phyloP scores from a whole-genome alignment of 2,113 vertebrate species.

The Limanda limanda region DNA sequence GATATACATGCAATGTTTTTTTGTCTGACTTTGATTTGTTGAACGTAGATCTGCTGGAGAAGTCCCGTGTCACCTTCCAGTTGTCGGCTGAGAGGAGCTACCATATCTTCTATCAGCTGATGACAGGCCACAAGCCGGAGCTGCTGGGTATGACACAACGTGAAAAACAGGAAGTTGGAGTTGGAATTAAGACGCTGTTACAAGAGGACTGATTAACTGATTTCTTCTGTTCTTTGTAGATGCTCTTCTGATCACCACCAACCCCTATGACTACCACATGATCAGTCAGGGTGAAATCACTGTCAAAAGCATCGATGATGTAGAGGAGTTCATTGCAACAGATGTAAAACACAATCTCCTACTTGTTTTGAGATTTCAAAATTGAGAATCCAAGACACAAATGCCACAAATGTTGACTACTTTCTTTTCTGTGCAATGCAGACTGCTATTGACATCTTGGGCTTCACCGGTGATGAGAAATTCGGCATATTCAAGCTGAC shows the following conservation, averaged over 20 bases:
- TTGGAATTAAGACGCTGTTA: neutral
- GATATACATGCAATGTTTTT: neutral
- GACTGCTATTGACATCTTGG: conserved; percentile 83
- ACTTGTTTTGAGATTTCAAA: neutral
- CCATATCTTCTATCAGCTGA: conserved; percentile 82
- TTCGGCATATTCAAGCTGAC: conserved; percentile 87
- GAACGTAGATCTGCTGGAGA: conserved; percentile 64
- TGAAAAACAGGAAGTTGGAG: neutral
- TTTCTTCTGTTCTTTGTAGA: conserved; percentile 61
- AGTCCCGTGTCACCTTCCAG: conserved; percentile 63
- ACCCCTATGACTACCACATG: conserved; percentile 78
- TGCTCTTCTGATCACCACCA: conserved; percentile 76
- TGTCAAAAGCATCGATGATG: conserved; percentile 76
- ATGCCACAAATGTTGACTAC: neutral
- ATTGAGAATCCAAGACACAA: neutral
- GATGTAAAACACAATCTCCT: conserved; percentile 25
- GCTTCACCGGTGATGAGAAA: conserved; percentile 89
- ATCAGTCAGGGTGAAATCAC: conserved; percentile 76
- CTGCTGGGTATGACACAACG: conserved; percentile 65
- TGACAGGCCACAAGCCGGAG: conserved; percentile 79
- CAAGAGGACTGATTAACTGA: neutral
- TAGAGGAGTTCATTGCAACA: conserved; percentile 67
- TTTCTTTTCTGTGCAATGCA: conserved; percentile 23
- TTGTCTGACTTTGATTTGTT: neutral
- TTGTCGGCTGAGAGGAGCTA: conserved; percentile 81